Base-by-base conservation (phyloP, 1,140 invertebrate species). In the Diprion similis region DNA sequence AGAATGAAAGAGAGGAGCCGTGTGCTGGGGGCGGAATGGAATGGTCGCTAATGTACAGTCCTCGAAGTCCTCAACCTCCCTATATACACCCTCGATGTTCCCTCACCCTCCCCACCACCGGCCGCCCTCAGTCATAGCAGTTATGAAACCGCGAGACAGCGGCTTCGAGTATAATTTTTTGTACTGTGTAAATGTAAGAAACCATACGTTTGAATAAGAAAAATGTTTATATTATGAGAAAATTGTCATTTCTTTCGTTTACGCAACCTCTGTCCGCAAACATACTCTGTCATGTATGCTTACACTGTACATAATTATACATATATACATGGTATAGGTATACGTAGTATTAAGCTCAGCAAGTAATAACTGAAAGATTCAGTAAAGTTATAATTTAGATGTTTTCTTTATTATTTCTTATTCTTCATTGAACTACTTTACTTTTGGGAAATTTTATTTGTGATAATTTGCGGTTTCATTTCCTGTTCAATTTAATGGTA, bases 181-280 rank as follows among this genome's bases (percentile, higher is more conserved):
- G 88, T 89, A 89, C 89, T 89, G 89, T 89, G 88, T 88, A 89
- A 89, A 89, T 89, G 89, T 89, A 89, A 89, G 87, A 88, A 37
- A 87, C 85, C 51, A 89, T 88, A 89, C 87, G 88, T 89, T 89
- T 89, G 86, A 89, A 89, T 89, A 89, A 89, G 85, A 85, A 88
- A 85, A 89, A 89, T 88, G 86, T 88, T 88, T 88, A 88, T 88
- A 88, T 88, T 88, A 88, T 87, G 81, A 84, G 85, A 83, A 70
- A 15, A 15, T 59, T 24, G 15, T 59, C n/a, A 59, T 17, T 59
- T 17, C 11, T 59, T 59, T 59, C n/a, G 11, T 59, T 17, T 37
- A 37, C 24, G 6, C n/a, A 59, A 13, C 51, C 51, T 59, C 24
- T 37, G n/a, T n/a, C n/a, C n/a, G n/a, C n/a, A n/a, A n/a, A n/a